Evolutionary conservation across 2,888 invertebrate genomes (phyloP), one percentile per base, ranked within the genome.

Genomic region (Hyposoter didymator): DNA sequence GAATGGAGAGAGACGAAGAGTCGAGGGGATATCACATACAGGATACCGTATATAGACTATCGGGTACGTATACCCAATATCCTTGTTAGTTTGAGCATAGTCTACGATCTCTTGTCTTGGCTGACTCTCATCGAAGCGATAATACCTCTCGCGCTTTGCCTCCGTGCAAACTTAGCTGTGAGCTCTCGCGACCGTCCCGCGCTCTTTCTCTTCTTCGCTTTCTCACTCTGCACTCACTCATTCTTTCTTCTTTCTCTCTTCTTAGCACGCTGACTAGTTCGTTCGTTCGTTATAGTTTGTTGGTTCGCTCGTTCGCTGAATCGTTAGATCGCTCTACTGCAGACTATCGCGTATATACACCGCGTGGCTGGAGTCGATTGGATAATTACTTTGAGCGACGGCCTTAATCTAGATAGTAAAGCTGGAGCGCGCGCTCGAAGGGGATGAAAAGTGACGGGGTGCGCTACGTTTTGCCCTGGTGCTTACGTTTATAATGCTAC

Each of bases 311-410:
- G 74, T 45, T 70, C 69, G 80, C 55, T 81, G 17, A 72, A 67
- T 81, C 80, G 78, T 64, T 69, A 66, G 49, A 72, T 84, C 59
- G 67, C 75, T 76, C 35, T 22, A 55, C 59, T 22, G 52, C 49
- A 62, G 43, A 22, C 70, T 69, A 67, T 55, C 55, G 62, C 74
- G 64, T 39, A 75, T 83, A 47, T 78, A 69, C 62, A 81, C 49
- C 70, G 52, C 79, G 85, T 75, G 79, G 82, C 78, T 82, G 72
- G 82, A 88, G 88, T 89, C 88, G 87, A 89, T 89, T 78, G 87
- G 88, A 88, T 90, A 90, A 90, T 90, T 90, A 87, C 87, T 79
- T 87, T 88, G 88, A 87, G 86, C 80, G 88, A 85, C 88, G 86
- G 80, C 84, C 82, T 88, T 88, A 88, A 88, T 89, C 87, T 86